Percentiles rank a stretch among this genome's conserved stretches.
Conservation (phyloP, 1,140 invertebrate species). For the Druon quercuslanigerum region DNA sequence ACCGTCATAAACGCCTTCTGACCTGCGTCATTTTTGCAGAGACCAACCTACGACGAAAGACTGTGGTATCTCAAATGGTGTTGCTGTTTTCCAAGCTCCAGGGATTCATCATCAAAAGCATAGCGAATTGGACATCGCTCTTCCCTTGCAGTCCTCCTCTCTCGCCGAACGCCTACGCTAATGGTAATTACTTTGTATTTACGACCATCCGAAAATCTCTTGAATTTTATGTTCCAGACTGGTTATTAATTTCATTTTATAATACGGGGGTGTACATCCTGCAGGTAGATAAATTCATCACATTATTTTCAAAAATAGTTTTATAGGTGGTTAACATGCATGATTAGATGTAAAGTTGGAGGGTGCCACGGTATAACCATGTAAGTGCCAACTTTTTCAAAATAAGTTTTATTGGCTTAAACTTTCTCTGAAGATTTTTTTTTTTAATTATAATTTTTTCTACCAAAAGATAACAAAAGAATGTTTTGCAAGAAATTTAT, state of each 20-base stretch:
- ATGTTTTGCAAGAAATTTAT: too few species aligned
- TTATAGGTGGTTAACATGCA: too few species aligned
- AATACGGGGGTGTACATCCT: too few species aligned
- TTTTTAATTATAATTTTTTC: too few species aligned
- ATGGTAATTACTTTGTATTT: conserved; percentile 64
- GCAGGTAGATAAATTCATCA: too few species aligned
- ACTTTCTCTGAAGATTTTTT: too few species aligned
- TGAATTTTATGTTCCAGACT: conserved; percentile 3
- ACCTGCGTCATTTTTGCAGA: conserved; percentile 59
- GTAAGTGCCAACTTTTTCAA: too few species aligned
- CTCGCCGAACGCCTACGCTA: conserved; percentile 67
- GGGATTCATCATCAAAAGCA: conserved; percentile 63
- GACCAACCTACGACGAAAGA: conserved; percentile 61
- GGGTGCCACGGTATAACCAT: too few species aligned
- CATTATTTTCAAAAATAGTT: too few species aligned
- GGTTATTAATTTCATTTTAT: neutral
- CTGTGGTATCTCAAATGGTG: conserved; percentile 66
- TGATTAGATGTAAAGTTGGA: too few species aligned
- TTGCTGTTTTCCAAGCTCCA: conserved; percentile 71
- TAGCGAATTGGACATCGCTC: conserved; percentile 59
- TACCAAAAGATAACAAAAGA: too few species aligned
- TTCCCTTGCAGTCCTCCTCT: conserved; percentile 72
- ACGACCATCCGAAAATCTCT: conserved; percentile 44
- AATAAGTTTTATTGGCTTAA: too few species aligned
- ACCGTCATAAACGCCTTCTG: conserved; percentile 14